Evolutionary conservation across 2,797 vertebrate species (phyloP).

Genomic region (Paguma larvata): DNA sequence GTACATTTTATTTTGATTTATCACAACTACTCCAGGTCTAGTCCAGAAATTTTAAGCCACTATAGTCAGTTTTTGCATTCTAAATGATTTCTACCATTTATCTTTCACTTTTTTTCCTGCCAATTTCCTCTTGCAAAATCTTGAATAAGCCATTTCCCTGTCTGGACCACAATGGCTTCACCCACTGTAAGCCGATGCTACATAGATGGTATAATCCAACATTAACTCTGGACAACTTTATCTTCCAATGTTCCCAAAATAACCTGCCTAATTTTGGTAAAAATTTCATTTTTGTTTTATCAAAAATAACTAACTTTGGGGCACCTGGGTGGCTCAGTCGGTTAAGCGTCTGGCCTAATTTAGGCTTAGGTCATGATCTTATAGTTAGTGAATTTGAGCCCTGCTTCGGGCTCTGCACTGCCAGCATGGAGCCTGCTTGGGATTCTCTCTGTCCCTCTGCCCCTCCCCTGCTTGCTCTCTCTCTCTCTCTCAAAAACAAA

Average conservation of each 20-base stretch:
- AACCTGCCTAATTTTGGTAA: slow-evolving; percentile 36
- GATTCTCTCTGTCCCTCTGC: too few relatives aligned
- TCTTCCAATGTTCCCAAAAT: not conserved
- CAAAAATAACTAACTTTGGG: slow-evolving; percentile 7
- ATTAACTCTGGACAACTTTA: slow-evolving; percentile 19
- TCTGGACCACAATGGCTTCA: not conserved
- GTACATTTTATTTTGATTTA: too few relatives aligned
- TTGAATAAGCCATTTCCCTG: not conserved
- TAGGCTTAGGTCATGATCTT: too few relatives aligned
- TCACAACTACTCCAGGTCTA: too few relatives aligned
- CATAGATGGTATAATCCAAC: not conserved
- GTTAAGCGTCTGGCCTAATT: too few relatives aligned
- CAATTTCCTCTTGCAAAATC: not conserved
- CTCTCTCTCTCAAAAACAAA: too few relatives aligned
- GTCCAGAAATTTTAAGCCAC: too few relatives aligned
- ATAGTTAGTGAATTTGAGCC: too few relatives aligned
- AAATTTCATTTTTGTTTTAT: not conserved
- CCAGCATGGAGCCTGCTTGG: too few relatives aligned
- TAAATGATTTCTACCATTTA: slow-evolving; percentile 54
- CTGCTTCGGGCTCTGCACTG: too few relatives aligned
- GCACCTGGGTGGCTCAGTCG: too few relatives aligned
- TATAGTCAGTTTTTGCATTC: not conserved
- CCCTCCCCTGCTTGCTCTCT: too few relatives aligned
- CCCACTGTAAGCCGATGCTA: not conserved
- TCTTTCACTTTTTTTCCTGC: slow-evolving; percentile 28